Percentiles rank a stretch among this genome's conserved stretches.
phyloP scores from a whole-genome alignment of 1,140 invertebrate genomes.

The Orchesella cincta region DNA sequence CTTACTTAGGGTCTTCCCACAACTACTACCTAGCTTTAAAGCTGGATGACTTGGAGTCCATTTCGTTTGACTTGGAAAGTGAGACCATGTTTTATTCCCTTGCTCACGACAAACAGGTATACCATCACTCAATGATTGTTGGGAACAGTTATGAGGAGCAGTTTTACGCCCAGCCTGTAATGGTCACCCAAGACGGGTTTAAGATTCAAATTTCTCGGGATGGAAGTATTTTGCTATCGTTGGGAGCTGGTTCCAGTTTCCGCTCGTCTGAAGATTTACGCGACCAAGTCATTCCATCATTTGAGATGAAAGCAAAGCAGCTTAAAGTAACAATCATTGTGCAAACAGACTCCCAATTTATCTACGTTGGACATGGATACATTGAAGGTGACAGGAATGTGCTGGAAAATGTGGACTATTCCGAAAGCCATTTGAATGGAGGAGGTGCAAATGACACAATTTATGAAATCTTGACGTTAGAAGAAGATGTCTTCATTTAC shows the following conservation, averaged over 20 bases:
- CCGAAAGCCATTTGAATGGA: background rate
- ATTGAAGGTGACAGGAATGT: background rate
- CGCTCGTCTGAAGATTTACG: background rate
- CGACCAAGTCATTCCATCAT: background rate
- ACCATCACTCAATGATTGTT: background rate
- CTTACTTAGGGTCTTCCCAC: background rate
- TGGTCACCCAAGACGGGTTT: background rate
- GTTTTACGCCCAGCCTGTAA: background rate
- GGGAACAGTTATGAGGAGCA: background rate
- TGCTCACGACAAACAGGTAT: background rate
- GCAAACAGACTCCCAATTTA: background rate
- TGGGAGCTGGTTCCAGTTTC: slow-evolving; percentile 1
- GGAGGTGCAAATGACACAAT: background rate
- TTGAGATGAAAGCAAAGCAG: background rate
- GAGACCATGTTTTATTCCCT: background rate
- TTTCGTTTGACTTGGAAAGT: background rate
- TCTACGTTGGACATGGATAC: background rate
- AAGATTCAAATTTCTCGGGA: slow-evolving; percentile 1
- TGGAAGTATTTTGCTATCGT: background rate
- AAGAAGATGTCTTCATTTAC: background rate
- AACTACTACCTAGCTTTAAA: background rate
- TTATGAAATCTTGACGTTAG: background rate
- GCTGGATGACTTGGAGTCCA: background rate
- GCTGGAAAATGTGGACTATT: background rate
- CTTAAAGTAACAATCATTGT: background rate